These are phyloP conservation scores for Limnephilus auricula DNA, from an alignment of 2,888 invertebrate species.

Conservation along the genomic window DNA sequence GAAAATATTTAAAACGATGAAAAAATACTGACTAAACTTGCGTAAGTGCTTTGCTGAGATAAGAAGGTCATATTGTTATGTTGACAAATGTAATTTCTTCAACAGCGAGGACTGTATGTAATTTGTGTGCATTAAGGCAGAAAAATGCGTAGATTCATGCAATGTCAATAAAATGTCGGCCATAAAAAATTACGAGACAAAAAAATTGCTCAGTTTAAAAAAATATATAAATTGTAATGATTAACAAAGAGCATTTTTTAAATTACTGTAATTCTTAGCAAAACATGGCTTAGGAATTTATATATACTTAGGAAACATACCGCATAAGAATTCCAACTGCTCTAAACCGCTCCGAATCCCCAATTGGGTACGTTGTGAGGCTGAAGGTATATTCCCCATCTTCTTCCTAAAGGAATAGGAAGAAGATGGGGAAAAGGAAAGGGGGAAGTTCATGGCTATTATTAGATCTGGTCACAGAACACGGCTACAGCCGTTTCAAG, in stretches of 20 bases:
- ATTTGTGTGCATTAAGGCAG: background rate
- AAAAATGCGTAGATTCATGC: background rate
- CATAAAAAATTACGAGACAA: background rate
- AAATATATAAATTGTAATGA: background rate
- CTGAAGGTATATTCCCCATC: too few species aligned
- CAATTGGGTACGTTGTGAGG: too few species aligned
- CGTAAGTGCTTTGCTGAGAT: background rate
- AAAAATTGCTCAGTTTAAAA: background rate
- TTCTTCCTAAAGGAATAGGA: too few species aligned
- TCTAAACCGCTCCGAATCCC: too few species aligned
- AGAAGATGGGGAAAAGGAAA: too few species aligned
- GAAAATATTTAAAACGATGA: too few species aligned
- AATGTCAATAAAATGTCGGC: background rate
- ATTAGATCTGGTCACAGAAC: too few species aligned
- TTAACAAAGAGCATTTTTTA: background rate
- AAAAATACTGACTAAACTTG: background rate
- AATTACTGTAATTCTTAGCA: background rate
- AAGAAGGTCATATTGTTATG: background rate
- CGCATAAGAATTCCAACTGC: too few species aligned
- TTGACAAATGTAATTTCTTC: background rate
- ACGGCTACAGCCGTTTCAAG: too few species aligned
- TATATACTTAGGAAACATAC: too few species aligned
- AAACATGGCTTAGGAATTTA: too few species aligned
- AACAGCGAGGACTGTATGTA: background rate
- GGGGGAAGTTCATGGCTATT: too few species aligned